Percentiles rank a stretch among this genome's conserved stretches.
Conservation (phyloP, 2,113 vertebrate genomes). For the Eulemur macaco region DNA sequence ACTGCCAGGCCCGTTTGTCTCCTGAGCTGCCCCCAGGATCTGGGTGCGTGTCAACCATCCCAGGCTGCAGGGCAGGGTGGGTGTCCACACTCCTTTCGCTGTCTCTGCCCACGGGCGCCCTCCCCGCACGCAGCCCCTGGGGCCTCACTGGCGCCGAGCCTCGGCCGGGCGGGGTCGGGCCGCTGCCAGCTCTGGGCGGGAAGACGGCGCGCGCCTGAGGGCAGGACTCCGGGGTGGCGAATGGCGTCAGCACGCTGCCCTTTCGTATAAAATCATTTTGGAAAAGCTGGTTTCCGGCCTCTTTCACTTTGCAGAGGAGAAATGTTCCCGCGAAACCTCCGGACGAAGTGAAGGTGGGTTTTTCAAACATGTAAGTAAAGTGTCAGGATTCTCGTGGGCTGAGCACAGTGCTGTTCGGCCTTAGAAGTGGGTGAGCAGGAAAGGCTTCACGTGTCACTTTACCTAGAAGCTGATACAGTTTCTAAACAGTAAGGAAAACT, state of each 20-base stretch:
- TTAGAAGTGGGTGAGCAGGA: not conserved
- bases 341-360: conserved; percentile 90
- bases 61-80: accelerated
- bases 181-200: accelerated
- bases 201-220: accelerated
- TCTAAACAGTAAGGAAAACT: not conserved
- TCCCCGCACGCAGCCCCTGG: accelerated
- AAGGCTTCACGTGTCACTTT: not conserved
- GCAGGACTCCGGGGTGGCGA: not conserved
- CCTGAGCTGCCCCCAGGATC: not conserved
- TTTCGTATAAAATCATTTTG: not conserved
- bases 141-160: not conserved
- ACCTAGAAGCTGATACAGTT: not conserved
- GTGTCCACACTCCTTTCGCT: accelerated
- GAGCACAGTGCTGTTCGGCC: accelerated
- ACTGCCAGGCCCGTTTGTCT: too few relatives aligned
- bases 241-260: accelerated
- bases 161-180: accelerated
- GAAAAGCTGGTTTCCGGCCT: not conserved
- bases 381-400: accelerated
- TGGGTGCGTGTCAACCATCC: accelerated
- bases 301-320: conserved; percentile 88
- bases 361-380: accelerated
- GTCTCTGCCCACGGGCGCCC: accelerated
- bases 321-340: conserved; percentile 87